A percentile compares a stretch with the other conserved stretches of the same genome.
Evolutionary conservation across 2,888 invertebrate genomes (phyloP).

Genomic region (Drosophila greeni): DNA sequence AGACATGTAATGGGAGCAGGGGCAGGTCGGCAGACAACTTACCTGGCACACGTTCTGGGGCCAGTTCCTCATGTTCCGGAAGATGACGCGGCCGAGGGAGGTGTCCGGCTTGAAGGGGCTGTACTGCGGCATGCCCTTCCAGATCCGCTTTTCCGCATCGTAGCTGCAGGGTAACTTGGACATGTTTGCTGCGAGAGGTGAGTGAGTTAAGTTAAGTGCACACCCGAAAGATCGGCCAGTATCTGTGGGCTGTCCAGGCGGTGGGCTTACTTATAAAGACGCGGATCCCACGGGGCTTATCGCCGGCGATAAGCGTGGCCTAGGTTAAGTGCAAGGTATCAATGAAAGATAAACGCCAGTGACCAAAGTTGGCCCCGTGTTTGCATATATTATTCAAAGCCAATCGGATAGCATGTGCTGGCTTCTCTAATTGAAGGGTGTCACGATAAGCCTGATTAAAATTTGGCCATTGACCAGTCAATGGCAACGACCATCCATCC

Average conservation of each 20-base stretch:
- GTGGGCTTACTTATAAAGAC: conserved; percentile 38
- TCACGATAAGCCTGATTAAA: conserved; percentile 29
- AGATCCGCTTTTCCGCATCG: conserved; percentile 34
- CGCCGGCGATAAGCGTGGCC: conserved; percentile 27
- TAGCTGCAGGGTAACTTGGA: conserved; percentile 39
- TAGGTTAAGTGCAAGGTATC: conserved; percentile 40
- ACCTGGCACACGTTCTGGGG: conserved; percentile 34
- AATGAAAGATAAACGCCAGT: conserved; percentile 34
- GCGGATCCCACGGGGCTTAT: conserved; percentile 20
- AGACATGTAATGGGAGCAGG: too few relatives aligned
- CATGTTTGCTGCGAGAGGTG: conserved; percentile 19
- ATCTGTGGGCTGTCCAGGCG: conserved; percentile 22
- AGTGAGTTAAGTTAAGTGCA: neutral
- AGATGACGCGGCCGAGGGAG: conserved; percentile 34
- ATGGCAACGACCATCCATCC: conserved; percentile 10
- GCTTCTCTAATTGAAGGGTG: conserved; percentile 30
- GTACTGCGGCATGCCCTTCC: conserved; percentile 32
- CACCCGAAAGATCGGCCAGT: conserved; percentile 21
- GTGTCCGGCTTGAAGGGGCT: conserved; percentile 29
- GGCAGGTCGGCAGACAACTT: neutral
- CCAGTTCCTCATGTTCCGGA: conserved; percentile 25
- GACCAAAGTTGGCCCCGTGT: conserved; percentile 19
- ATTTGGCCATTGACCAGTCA: conserved; percentile 13
- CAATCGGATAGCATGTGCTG: conserved; percentile 4
- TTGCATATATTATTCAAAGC: conserved; percentile 13